These are phyloP conservation scores for Psococerastis gibbosa DNA, from an alignment of 2,888 invertebrate genomes.

Conservation along the genomic window DNA sequence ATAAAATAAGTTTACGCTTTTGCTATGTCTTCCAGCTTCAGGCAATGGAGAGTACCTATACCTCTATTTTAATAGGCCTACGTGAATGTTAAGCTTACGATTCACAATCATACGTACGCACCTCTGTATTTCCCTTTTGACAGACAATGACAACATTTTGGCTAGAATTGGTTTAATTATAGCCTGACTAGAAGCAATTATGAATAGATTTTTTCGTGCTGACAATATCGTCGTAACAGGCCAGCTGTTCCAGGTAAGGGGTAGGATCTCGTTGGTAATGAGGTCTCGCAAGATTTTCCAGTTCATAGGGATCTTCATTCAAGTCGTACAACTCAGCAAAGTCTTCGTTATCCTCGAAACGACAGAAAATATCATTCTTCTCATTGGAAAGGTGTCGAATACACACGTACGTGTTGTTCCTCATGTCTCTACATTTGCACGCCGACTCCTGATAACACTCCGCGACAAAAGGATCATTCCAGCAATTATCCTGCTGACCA, in stretches of 20 bases:
- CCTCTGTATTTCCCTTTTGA: too few relatives aligned
- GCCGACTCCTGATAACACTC: conserved; percentile 43
- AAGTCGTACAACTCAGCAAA: conserved; percentile 62
- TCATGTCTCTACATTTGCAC: conserved; percentile 70
- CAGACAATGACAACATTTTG: too few relatives aligned
- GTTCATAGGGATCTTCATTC: conserved; percentile 44
- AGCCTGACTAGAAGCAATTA: background rate
- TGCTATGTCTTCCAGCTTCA: too few relatives aligned
- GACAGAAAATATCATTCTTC: conserved; percentile 40
- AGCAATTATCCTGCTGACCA: conserved; percentile 39
- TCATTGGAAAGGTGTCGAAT: conserved; percentile 39
- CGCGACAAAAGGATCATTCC: conserved; percentile 34
- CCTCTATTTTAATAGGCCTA: too few relatives aligned
- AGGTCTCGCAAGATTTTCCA: conserved; percentile 35
- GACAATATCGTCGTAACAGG: background rate
- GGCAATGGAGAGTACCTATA: too few relatives aligned
- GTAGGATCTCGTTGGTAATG: background rate
- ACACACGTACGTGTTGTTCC: conserved; percentile 66
- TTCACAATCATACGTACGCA: too few relatives aligned
- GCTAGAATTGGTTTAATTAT: too few relatives aligned
- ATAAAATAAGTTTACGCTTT: too few relatives aligned
- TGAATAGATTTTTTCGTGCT: background rate
- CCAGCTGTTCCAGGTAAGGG: background rate
- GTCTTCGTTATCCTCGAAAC: conserved; percentile 34
- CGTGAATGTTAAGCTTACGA: too few relatives aligned